Evolutionary conservation across 2,888 invertebrate genomes (phyloP).

Genomic region (Anodontia alba): DNA sequence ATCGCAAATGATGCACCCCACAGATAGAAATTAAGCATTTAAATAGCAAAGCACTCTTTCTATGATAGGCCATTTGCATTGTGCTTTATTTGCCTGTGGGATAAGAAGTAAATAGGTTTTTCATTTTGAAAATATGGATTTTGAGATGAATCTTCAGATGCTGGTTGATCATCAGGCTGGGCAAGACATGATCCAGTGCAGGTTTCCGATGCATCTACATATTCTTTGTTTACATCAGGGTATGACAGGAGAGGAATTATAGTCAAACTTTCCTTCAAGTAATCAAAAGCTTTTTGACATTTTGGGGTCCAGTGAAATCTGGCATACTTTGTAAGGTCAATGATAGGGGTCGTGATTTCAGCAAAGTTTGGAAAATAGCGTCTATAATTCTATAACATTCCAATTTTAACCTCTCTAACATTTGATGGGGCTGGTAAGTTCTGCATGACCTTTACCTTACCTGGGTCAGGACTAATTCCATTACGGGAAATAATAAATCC

Average conservation of each 20-base stretch:
- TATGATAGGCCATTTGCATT: not conserved
- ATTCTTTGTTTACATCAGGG: too few relatives aligned
- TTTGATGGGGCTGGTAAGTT: constrained; percentile 33
- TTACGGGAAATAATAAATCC: constrained; percentile 29
- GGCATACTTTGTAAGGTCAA: constrained; percentile 25
- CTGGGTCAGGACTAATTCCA: constrained; percentile 35
- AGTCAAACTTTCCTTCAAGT: too few relatives aligned
- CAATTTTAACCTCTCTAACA: constrained; percentile 22
- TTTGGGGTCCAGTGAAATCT: constrained; percentile 15
- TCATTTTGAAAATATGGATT: too few relatives aligned
- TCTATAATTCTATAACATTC: constrained; percentile 20
- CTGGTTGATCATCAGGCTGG: too few relatives aligned
- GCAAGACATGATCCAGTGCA: too few relatives aligned
- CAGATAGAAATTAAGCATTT: constrained; percentile 23
- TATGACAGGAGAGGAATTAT: not conserved
- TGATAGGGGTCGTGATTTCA: too few relatives aligned
- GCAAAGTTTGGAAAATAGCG: constrained; percentile 44
- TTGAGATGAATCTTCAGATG: too few relatives aligned
- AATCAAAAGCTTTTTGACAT: too few relatives aligned
- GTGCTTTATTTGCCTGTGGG: constrained; percentile 1
- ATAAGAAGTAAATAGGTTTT: not conserved
- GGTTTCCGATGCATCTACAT: constrained; percentile 20
- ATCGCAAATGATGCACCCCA: not conserved
- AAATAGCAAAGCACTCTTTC: constrained; percentile 20
- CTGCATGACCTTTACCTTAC: constrained; percentile 31